Evolutionary conservation across 2,888 invertebrate species (phyloP).

Genomic region (Oscheius sp.): DNA sequence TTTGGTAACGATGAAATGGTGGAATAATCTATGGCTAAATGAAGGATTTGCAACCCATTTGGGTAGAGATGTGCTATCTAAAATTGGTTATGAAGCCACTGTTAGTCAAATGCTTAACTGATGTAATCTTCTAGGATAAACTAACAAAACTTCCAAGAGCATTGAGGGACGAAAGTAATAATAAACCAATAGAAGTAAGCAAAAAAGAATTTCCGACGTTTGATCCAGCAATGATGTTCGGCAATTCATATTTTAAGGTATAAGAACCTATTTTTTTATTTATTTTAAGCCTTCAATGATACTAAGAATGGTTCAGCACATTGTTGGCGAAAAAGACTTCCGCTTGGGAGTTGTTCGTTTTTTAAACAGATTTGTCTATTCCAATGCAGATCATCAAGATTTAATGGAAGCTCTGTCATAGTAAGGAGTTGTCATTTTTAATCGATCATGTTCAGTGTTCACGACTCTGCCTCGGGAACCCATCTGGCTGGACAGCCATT

Average conservation of each 20-base stretch:
- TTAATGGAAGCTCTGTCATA: constrained; percentile 52
- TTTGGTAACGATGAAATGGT: constrained; percentile 67
- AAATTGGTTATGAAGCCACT: too few species aligned
- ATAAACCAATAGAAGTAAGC: constrained; percentile 33
- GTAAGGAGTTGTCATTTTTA: constrained; percentile 31
- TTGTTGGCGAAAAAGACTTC: constrained; percentile 52
- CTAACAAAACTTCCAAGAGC: background rate
- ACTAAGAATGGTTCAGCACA: constrained; percentile 54
- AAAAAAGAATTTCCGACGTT: constrained; percentile 27
- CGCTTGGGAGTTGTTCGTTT: constrained; percentile 50
- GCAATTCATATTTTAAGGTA: constrained; percentile 36
- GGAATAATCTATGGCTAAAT: constrained; percentile 66
- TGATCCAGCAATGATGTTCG: constrained; percentile 31
- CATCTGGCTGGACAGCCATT: constrained; percentile 49
- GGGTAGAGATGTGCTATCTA: constrained; percentile 24
- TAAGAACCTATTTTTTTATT: background rate
- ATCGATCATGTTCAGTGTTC: constrained; percentile 46
- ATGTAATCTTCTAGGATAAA: constrained; percentile 4
- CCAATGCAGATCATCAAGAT: constrained; percentile 59
- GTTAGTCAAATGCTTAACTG: too few species aligned
- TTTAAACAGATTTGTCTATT: constrained; percentile 47
- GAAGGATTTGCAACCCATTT: constrained; percentile 59
- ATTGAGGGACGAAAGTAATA: too few species aligned
- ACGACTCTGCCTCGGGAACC: constrained; percentile 49
- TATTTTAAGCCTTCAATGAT: constrained; percentile 46